Base-by-base conservation (phyloP, 37 sponge, comb jelly and placozoan genomes). In the Dysidea cf. avara region DNA sequence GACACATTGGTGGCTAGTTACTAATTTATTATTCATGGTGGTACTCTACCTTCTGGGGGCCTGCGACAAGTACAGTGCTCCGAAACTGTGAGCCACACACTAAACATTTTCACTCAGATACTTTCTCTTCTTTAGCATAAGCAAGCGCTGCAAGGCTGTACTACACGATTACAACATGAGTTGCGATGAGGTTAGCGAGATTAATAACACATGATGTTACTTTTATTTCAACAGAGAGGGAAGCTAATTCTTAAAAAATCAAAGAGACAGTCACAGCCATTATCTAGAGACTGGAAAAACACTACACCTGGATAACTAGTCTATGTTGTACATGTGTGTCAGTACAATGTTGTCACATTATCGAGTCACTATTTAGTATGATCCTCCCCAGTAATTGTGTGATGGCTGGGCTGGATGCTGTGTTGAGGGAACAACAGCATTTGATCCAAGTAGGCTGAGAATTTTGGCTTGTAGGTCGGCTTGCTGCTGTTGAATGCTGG, bases 391-490 rank as follows among this genome's bases (percentile, higher is more conserved):
- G 46, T 43, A 43, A 9, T 43, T 9, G 9, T 9, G 46, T 43
- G 46, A 43, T 43, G 46, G 9, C 46, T 43, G 30, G 17, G 35
- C 17, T 0, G 58, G 55, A 16, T 16, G 3, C n/a, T 59, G 32
- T 38, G 78, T 36, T 58, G 87, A 52, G 39, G 90, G 90, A 21
- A 90, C 75, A 43, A 81, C 85, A 40, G 90, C 90, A 84, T 61
- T 84, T 65, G 90, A 90, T 31, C 90, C 90, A 35, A 90, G 75
- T 35, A 90, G 77, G 55, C 80, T 79, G 50, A 90, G 81, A 53
- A 90, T 90, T 66, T 90, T 90, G 38, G 90, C 90, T 61, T 90
- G 90, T 33, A 90, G 72, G 43, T 90, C 90, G 49, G 87, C 87
- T 53, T 86, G 87, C 51, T 86, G 87, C 9, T 74, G 63, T 53